Evolutionary conservation across 2,797 vertebrate species (phyloP).

Genomic region (Mallotus villosus): DNA sequence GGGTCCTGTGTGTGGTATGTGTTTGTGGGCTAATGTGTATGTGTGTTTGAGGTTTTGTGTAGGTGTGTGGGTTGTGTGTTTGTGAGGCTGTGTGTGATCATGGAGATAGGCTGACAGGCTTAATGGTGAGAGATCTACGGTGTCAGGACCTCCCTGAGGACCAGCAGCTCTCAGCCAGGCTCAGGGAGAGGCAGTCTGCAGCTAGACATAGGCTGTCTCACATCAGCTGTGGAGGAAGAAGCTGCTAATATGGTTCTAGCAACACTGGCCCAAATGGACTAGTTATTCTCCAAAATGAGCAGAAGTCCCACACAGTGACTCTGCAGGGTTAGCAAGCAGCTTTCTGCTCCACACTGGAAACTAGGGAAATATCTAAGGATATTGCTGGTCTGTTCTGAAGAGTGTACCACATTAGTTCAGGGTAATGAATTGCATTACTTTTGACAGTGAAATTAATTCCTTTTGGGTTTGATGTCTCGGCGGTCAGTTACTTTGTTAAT

Average conservation of each 20-base stretch:
- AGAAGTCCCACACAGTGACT: slow-evolving; percentile 34
- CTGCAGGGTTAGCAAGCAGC: slow-evolving; percentile 27
- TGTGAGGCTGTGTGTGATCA: slow-evolving; percentile 45
- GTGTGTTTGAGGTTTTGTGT: slow-evolving; percentile 15
- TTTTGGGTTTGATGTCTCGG: neutral
- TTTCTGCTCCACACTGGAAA: neutral
- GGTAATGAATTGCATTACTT: neutral
- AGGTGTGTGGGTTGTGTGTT: slow-evolving; percentile 22
- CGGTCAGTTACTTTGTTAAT: neutral
- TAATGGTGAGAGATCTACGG: slow-evolving; percentile 69
- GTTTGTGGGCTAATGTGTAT: slow-evolving; percentile 22
- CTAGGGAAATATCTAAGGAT: neutral
- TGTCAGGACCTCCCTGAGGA: slow-evolving; percentile 45
- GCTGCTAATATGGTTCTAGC: slow-evolving; percentile 56
- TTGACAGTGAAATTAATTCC: neutral
- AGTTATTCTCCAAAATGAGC: slow-evolving; percentile 53
- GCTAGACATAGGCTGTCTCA: slow-evolving; percentile 40
- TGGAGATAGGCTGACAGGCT: slow-evolving; percentile 55
- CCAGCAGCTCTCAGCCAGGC: slow-evolving; percentile 53
- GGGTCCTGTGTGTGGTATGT: slow-evolving; percentile 19
- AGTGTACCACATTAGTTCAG: neutral
- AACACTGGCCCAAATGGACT: slow-evolving; percentile 46
- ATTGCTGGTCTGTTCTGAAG: neutral
- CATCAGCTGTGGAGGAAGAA: slow-evolving; percentile 45
- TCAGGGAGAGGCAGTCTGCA: slow-evolving; percentile 1